Percentiles rank a stretch among this genome's conserved stretches.
Evolutionary conservation across 2,797 vertebrate species (phyloP).

Genomic region (Distichodus sexfasciatus): DNA sequence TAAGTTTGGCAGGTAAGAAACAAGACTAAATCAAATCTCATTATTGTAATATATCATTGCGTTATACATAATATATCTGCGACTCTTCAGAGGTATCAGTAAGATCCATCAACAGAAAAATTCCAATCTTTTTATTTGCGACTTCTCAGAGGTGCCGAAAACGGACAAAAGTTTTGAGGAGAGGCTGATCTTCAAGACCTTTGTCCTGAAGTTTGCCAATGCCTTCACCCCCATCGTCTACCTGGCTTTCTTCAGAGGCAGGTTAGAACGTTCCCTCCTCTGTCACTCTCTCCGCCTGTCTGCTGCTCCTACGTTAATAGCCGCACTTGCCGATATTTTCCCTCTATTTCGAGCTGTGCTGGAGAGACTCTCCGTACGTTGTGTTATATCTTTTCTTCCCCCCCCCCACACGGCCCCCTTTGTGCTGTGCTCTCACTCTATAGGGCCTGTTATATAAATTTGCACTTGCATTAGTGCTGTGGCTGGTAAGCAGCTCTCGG

Average conservation of each 20-base stretch:
- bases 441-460: slow-evolving; percentile 5
- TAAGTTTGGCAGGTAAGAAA: no score
- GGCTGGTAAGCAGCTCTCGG: neutral
- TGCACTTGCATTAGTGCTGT: neutral
- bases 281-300: neutral
- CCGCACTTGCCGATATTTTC: neutral
- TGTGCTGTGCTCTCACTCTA: neutral
- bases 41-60: no score
- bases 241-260: slow-evolving; percentile 95
- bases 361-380: neutral
- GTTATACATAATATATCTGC: no score
- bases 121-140: no score
- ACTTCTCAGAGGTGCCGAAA: slow-evolving; percentile 91
- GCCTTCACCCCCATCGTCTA: slow-evolving; percentile 98
- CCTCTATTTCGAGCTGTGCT: neutral
- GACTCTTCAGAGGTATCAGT: no score
- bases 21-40: no score
- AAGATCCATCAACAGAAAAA: no score
- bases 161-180: slow-evolving; percentile 96
- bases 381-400: neutral
- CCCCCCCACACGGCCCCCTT: neutral
- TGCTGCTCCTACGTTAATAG: neutral
- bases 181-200: slow-evolving; percentile 92
- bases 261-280: slow-evolving; percentile 69
- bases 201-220: slow-evolving; percentile 93